Evolutionary conservation across 2,888 invertebrate genomes (phyloP).

Genomic region (Gymnocheta viridis): DNA sequence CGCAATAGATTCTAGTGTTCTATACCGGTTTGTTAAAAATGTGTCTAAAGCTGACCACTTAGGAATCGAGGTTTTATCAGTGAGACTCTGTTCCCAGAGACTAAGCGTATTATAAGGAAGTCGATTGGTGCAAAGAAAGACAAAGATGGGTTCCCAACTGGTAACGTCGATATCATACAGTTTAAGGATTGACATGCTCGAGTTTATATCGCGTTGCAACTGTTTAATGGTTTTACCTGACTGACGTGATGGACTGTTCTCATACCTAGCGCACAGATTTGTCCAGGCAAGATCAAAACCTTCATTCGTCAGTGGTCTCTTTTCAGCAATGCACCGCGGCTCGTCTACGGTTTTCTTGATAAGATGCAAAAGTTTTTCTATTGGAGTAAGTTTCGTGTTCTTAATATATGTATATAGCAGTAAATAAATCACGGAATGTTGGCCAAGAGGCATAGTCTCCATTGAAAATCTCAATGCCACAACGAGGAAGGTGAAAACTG

Average conservation of each 20-base stretch:
- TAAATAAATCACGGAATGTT: too few relatives aligned
- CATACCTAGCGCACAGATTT: neutral
- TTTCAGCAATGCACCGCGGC: neutral
- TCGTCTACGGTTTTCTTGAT: neutral
- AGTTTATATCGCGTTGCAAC: neutral
- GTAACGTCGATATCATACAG: neutral
- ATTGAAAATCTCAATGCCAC: neutral
- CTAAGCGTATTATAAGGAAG: neutral
- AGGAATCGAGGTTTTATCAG: neutral
- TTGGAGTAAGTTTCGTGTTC: neutral
- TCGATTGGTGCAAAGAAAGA: too few relatives aligned
- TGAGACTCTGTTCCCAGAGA: neutral
- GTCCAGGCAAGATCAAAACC: too few relatives aligned
- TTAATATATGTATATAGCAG: neutral
- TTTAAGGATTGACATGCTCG: neutral
- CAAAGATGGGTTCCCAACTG: neutral
- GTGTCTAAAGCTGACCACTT: neutral
- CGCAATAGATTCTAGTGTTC: neutral
- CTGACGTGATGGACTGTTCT: neutral
- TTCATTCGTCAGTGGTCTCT: neutral
- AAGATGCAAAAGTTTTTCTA: neutral
- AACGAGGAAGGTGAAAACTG: neutral
- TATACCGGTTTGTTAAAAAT: neutral
- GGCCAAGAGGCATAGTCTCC: neutral
- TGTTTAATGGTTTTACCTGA: neutral